Evolutionary conservation across 2,113 vertebrate species (phyloP).

Genomic region (Anguilla japonica): DNA sequence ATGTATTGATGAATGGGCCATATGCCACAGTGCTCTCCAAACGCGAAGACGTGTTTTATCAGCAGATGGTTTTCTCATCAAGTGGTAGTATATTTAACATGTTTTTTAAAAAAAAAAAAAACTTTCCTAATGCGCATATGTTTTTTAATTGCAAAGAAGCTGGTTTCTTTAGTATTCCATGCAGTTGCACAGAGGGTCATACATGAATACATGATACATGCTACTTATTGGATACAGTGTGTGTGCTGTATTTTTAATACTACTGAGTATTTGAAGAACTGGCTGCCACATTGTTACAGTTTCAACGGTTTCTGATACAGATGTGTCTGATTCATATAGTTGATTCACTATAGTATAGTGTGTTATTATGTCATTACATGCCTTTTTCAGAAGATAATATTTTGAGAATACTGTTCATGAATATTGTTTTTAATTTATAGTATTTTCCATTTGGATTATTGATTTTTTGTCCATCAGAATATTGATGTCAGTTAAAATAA

Average conservation of each 20-base stretch:
- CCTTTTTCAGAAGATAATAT: too few relatives aligned
- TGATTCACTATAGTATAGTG: too few relatives aligned
- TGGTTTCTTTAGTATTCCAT: not conserved
- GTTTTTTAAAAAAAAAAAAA: too few relatives aligned
- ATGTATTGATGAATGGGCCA: not conserved
- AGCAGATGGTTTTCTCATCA: not conserved
- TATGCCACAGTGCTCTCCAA: not conserved
- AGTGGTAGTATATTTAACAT: not conserved
- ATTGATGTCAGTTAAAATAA: too few relatives aligned
- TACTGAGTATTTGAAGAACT: conserved; percentile 9
- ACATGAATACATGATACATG: not conserved
- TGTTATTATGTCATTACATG: too few relatives aligned
- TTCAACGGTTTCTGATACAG: not conserved
- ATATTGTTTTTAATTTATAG: too few relatives aligned
- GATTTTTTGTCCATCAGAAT: too few relatives aligned
- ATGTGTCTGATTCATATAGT: not conserved
- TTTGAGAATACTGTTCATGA: too few relatives aligned
- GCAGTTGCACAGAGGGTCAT: not conserved
- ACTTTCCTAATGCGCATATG: not conserved
- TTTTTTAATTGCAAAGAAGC: conserved; percentile 26
- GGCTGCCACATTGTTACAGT: not conserved
- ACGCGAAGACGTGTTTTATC: not conserved
- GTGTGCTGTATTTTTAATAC: conserved; percentile 1
- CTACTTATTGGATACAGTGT: conserved; percentile 5
- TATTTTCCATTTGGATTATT: too few relatives aligned